phyloP scores from a whole-genome alignment of 2,888 invertebrate species.

The Limenitis camilla region DNA sequence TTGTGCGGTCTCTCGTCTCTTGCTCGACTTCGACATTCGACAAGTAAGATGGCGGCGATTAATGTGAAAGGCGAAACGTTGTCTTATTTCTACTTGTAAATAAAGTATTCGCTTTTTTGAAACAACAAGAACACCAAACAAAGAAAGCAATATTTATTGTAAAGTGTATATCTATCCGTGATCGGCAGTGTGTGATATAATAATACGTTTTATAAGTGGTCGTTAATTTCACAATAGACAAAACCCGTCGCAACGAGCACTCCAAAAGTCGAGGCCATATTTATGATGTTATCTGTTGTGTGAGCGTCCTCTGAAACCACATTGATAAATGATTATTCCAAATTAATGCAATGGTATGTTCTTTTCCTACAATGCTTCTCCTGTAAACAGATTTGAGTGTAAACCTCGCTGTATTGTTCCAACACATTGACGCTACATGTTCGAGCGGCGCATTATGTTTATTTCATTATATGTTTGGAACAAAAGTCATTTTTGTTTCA shows the following conservation, averaged over 20 bases:
- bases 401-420: conserved; percentile 51
- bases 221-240: conserved; percentile 70
- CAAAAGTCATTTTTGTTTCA: not conserved
- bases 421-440: conserved; percentile 64
- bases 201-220: conserved; percentile 47
- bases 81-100: conserved; percentile 70
- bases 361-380: conserved; percentile 33
- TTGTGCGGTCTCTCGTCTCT: conserved; percentile 71
- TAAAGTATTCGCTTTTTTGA: conserved; percentile 58
- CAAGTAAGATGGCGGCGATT: conserved; percentile 78
- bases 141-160: conserved; percentile 36
- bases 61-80: conserved; percentile 79
- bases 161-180: conserved; percentile 52
- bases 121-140: conserved; percentile 40
- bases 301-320: conserved; percentile 70
- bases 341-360: conserved; percentile 68
- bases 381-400: conserved; percentile 31
- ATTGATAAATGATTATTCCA: conserved; percentile 61
- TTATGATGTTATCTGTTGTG: conserved; percentile 77
- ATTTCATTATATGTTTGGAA: conserved; percentile 26
- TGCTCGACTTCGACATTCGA: conserved; percentile 50
- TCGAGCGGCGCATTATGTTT: conserved; percentile 64
- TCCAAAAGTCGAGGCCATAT: conserved; percentile 77
- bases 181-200: conserved; percentile 43
- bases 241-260: conserved; percentile 72